Base-by-base conservation (phyloP, 2,113 vertebrate species). In the Sylvia atricapilla region DNA sequence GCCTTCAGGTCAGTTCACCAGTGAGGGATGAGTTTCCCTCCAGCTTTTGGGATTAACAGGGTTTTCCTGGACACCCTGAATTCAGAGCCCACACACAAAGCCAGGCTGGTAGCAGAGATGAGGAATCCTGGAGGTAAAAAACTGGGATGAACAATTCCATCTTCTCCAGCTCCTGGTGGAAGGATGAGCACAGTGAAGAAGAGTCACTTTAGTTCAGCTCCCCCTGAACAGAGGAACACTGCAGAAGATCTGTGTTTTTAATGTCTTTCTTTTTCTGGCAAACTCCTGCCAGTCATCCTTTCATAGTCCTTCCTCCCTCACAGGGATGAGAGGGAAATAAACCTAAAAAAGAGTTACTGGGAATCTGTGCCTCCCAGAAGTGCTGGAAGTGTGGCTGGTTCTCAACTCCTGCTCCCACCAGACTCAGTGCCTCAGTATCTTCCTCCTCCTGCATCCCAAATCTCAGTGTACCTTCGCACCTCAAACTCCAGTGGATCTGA, bases 321-420 rank as follows among this genome's bases (percentile, higher is more conserved):
- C 43, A 27, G 28, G 10, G 35, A 59, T 31, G 41, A 47, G 50
- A 89, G 10, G 8, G 31, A 39, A 49, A 56, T 35, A 53, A 90
- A n/a, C 17, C 25, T 25, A 10, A 49, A 72, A 18, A 85, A 27
- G 25, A 24, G 30, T 28, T 52, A 33, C 30, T 0, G 0, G 17
- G 44, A 14, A 18, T 6, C 55, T 37, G 44, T 27, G 21, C 24
- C 79, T 76, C 52, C 72, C 67, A 37, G 41, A 49, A 80, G 58
- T 1, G 7, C 33, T 15, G 20, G 30, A 55, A 56, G 13, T 0
- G 1, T 7, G 33, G 24, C n/a, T 67, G 30, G 12, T 11, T 52
- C 68, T 74, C 23, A 30, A 1, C 4, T 33, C 25, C 78, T 81
- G 63, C 41, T 31, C 28, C 77, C 41, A 80, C 27, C 27, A 67